Conservation (phyloP, 2,888 invertebrate species). For the Ectemnius continuus region DNA sequence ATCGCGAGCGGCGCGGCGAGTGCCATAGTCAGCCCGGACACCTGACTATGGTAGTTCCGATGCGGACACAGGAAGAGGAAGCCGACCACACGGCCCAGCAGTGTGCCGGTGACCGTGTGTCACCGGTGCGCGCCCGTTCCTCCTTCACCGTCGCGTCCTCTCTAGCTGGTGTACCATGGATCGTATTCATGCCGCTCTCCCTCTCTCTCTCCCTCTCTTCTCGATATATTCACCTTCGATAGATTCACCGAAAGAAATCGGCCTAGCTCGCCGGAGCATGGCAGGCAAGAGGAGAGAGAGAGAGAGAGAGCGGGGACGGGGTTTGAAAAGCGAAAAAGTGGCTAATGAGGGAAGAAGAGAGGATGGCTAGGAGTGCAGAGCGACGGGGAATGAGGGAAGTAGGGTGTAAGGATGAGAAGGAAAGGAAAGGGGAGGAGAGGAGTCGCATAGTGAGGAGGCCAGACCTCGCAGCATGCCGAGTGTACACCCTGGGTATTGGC, state of each 20-base stretch:
- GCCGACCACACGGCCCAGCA: constrained; percentile 67
- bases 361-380: not conserved
- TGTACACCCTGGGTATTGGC: constrained; percentile 69
- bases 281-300: no score
- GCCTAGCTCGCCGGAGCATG: not conserved
- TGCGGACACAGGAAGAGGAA: constrained; percentile 75
- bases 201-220: constrained; percentile 18
- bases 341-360: not conserved
- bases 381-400: not conserved
- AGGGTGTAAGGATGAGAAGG: constrained; percentile 24
- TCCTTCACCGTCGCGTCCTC: no score
- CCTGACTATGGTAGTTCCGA: constrained; percentile 75
- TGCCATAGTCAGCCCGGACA: constrained; percentile 59
- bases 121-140: constrained; percentile 3
- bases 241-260: not conserved
- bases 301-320: not conserved
- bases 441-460: constrained; percentile 23
- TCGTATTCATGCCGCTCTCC: constrained; percentile 30
- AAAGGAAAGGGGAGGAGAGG: constrained; percentile 10
- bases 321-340: not conserved
- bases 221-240: constrained; percentile 7
- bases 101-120: constrained; percentile 47
- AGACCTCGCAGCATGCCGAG: constrained; percentile 42
- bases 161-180: constrained; percentile 16
- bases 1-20: constrained; percentile 41